phyloP scores from a whole-genome alignment of 1,140 invertebrate genomes.

The Macrobrachium nipponense region DNA sequence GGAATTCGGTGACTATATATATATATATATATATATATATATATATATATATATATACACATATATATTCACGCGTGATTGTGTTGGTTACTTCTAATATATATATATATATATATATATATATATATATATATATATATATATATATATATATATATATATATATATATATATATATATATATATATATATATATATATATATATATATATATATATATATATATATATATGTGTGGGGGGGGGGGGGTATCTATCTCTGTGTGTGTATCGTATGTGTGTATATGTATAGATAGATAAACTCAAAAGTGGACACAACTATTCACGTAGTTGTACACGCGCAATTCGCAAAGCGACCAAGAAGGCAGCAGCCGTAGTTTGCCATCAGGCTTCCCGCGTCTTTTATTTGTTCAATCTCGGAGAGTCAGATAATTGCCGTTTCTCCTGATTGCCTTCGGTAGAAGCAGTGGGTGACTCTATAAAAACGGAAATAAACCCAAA shows the following conservation, averaged over 20 bases:
- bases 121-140: constrained; percentile 11
- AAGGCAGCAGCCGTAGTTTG: neutral
- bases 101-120: no score
- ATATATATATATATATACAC: constrained; percentile 11
- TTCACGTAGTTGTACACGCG: neutral
- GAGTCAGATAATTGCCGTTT: no score
- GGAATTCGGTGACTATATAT: no score
- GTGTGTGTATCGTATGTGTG: no score
- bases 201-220: constrained; percentile 4
- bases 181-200: neutral
- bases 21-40: constrained; percentile 3
- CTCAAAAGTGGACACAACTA: neutral
- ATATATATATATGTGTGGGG: constrained; percentile 2
- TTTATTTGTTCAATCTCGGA: no score
- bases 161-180: neutral
- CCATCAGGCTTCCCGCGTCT: no score
- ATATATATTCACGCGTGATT: neutral
- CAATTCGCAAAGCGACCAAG: neutral
- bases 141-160: constrained; percentile 24
- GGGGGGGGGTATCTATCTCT: no score
- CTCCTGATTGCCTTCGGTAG: no score
- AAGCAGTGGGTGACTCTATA: no score
- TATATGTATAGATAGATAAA: neutral
- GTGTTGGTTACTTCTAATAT: neutral
- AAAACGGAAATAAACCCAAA: no score